Base-by-base conservation (phyloP, 2,113 vertebrate species). In the Puma concolor region DNA sequence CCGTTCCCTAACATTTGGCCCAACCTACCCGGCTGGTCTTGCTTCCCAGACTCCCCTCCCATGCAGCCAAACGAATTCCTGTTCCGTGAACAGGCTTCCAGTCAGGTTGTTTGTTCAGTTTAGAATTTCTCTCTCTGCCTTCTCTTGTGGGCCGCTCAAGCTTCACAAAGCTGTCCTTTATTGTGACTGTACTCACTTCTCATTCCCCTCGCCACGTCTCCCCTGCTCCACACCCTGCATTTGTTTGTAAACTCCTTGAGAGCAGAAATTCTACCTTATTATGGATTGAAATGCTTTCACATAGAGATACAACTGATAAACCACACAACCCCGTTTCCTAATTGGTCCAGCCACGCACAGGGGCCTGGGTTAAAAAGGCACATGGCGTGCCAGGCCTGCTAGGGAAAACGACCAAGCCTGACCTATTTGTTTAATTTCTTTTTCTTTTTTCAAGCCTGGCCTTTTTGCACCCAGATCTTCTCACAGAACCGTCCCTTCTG, bases 181-280 rank as follows among this genome's bases (percentile, higher is more conserved):
- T 52, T 76, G 52, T 77, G 54, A 41, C 41, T 33, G 36, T 60
- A n/a, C n/a, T 63, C 36, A 27, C 2, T 38, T 69, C 50, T 57
- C 57, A 44, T 57, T 81, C 79, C 41, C 13, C 19, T 66, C 36
- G 33, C 13, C 77, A 80, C 16, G 50, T 29, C 15, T 29, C 29
- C 13, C 64, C 27, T 60, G 29, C n/a, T 77, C 33, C 81, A 95
- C 16, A 54, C 19, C 5, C 6, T 36, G 54, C 69, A 79, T 50
- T 54, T 63, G 52, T 86, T 54, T 87, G 81, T 86, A 92, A 96
- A 96, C 31, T 76, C 19, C 27, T 81, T 25, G 33, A 93, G 29
- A 88, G 83, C 5, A 1, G 5, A 93, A 79, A 94, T 79, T 29
- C 52, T 72, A 50, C 82, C 38, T 90, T 44, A 48, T 54, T 92